Conservation (phyloP, 2,113 vertebrate species). For the Cynopterus brachyotis region DNA sequence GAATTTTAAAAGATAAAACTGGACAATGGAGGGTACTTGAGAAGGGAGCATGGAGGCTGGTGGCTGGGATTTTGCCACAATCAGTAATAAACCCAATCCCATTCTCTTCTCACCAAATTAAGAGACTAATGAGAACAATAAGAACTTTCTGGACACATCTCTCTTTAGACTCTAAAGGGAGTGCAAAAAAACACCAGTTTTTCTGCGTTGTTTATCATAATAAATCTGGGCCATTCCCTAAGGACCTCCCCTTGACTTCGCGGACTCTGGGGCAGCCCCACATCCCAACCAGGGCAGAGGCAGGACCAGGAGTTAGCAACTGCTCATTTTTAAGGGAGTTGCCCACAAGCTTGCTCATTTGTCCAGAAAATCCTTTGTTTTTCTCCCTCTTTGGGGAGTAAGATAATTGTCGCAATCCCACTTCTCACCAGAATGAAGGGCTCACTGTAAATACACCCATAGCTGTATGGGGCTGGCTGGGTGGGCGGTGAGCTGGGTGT, state of each 20-base stretch:
- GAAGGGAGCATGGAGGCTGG: background rate
- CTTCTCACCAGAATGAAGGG: background rate
- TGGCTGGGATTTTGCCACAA: background rate
- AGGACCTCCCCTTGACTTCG: background rate
- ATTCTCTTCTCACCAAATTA: background rate
- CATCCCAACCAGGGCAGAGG: background rate
- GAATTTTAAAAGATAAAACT: constrained; percentile 2
- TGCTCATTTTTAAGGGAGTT: background rate
- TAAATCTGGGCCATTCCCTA: background rate
- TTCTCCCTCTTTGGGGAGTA: background rate
- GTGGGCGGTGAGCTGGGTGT: background rate
- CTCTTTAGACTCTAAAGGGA: background rate
- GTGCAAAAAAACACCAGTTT: background rate
- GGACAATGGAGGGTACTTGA: background rate
- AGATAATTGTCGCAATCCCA: background rate
- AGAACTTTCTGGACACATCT: background rate
- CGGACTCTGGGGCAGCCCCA: background rate
- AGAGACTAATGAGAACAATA: background rate
- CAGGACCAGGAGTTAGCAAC: background rate
- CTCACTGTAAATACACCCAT: background rate
- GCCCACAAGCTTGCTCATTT: background rate
- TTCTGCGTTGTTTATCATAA: background rate
- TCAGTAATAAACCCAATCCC: background rate
- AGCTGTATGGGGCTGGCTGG: background rate
- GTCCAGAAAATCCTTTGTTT: background rate